Percentiles rank a stretch among this genome's conserved stretches.
These are phyloP conservation scores for Gastrophysa polygoni DNA, from an alignment of 2,888 invertebrate species.

Conservation along the genomic window DNA sequence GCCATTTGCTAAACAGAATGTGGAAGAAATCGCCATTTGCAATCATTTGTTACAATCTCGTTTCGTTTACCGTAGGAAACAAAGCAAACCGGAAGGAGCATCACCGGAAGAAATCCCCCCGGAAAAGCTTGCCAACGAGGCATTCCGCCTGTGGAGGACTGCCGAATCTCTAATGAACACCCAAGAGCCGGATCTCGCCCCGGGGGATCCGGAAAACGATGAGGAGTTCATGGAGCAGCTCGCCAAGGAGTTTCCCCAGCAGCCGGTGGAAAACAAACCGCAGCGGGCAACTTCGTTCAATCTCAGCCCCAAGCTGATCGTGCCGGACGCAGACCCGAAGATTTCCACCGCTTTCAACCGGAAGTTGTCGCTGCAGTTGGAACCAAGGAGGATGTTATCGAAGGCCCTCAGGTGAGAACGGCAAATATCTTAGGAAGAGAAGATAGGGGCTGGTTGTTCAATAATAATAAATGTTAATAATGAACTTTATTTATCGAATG, in stretches of 20 bases:
- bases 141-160: slow-evolving; percentile 68
- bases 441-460: too few relatives aligned
- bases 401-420: slow-evolving; percentile 10
- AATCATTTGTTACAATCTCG: too few relatives aligned
- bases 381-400: slow-evolving; percentile 37
- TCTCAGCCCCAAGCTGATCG: slow-evolving; percentile 51
- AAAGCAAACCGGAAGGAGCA: slow-evolving; percentile 53
- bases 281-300: slow-evolving; percentile 51
- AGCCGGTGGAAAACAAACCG: slow-evolving; percentile 38
- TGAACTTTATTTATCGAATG: too few relatives aligned
- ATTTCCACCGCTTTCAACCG: slow-evolving; percentile 50
- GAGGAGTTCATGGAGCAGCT: slow-evolving; percentile 54
- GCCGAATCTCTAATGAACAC: slow-evolving; percentile 69
- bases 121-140: slow-evolving; percentile 70
- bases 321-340: slow-evolving; percentile 47
- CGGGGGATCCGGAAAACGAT: slow-evolving; percentile 45
- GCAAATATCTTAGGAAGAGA: too few relatives aligned
- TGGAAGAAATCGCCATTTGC: too few relatives aligned
- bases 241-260: slow-evolving; percentile 53
- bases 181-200: slow-evolving; percentile 66
- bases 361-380: slow-evolving; percentile 53
- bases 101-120: slow-evolving; percentile 63
- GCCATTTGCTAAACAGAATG: too few relatives aligned
- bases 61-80: too few relatives aligned
- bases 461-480: too few relatives aligned